Base-by-base conservation (phyloP, 1,140 invertebrate genomes). In the Eueides isabella region DNA sequence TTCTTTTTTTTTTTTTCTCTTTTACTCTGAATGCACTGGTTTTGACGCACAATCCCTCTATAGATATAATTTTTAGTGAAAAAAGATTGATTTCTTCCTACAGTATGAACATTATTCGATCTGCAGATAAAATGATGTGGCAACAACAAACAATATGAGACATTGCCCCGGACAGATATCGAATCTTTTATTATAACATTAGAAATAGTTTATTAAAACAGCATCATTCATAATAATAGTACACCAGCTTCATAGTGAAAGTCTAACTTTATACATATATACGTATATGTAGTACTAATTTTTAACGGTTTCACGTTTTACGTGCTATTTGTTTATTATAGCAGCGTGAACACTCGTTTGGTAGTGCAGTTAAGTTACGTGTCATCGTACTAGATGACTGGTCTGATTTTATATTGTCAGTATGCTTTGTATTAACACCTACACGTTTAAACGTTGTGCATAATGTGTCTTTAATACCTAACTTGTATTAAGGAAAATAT, bases 271-370 rank as follows among this genome's bases (percentile, higher is more conserved):
- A 44, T 19, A 44, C 6, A 44, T n/a, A 44, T 38, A 44, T 44
- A 16, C 2, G 7, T 44, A 7, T n/a, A 14, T 14, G 2, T 19
- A 44, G 6, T 19, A 19, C 41, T 9, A 44, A 2, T 44, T 44
- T 19, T 44, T 44, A 44, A 44, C 41, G 41, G 41, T 44, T 44
- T n/a, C n/a, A 7, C 9, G 41, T 44, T 44, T 44, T 19, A 44
- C 7, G n/a, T 44, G 7, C 41, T 44, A n/a, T 44, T 44, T 63
- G n/a, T 26, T 72, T 55, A 55, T 19, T n/a, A 19, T 5, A 5
- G 7, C 62, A 64, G 19, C n/a, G 41, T 19, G 41, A 44, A n/a
- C n/a, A 63, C n/a, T 63, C 26, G 61, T 30, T 63, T 63, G 29
- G 61, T 31, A 23, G 2, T 64, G 16, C 31, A 19, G 62, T 64